phyloP scores from a whole-genome alignment of 2,113 vertebrate genomes.

The Xiphophorus hellerii region DNA sequence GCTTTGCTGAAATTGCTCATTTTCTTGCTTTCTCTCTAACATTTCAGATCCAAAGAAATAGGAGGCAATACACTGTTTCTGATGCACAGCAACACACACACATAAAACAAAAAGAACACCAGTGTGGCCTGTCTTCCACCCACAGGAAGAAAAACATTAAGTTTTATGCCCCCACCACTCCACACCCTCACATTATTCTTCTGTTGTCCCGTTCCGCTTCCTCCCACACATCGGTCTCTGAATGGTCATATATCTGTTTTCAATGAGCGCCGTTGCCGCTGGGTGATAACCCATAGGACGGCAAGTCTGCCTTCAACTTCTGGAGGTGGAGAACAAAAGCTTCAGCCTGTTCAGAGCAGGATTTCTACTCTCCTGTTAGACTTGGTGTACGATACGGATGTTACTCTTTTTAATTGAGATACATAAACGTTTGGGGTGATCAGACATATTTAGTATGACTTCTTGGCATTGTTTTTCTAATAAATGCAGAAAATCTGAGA shows the following conservation, averaged over 20 bases:
- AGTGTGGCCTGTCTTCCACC: conserved; percentile 19
- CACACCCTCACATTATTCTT: not conserved
- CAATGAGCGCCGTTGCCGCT: not conserved
- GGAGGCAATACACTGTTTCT: not conserved
- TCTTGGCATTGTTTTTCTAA: too few relatives aligned
- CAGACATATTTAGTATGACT: too few relatives aligned
- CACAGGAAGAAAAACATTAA: conserved; percentile 36
- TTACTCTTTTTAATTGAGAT: too few relatives aligned
- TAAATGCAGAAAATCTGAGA: too few relatives aligned
- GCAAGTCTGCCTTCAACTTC: not conserved
- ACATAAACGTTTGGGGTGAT: too few relatives aligned
- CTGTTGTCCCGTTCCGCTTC: conserved; percentile 1
- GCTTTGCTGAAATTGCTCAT: conserved; percentile 49
- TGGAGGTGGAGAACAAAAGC: conserved; percentile 24
- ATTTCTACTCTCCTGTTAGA: conserved; percentile 12
- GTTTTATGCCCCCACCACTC: conserved; percentile 22
- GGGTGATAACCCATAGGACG: conserved; percentile 9
- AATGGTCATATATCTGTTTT: conserved; percentile 11
- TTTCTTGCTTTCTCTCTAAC: conserved; percentile 19
- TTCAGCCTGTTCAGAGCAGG: conserved; percentile 19
- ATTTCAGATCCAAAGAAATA: conserved; percentile 19
- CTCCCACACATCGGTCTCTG: conserved; percentile 16
- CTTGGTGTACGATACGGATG: conserved; percentile 16
- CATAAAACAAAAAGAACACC: not conserved
- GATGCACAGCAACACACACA: not conserved